A percentile compares a stretch with the other conserved stretches of the same genome.
Conservation (phyloP, 2,888 invertebrate species). For the Drosophila prostipennis region DNA sequence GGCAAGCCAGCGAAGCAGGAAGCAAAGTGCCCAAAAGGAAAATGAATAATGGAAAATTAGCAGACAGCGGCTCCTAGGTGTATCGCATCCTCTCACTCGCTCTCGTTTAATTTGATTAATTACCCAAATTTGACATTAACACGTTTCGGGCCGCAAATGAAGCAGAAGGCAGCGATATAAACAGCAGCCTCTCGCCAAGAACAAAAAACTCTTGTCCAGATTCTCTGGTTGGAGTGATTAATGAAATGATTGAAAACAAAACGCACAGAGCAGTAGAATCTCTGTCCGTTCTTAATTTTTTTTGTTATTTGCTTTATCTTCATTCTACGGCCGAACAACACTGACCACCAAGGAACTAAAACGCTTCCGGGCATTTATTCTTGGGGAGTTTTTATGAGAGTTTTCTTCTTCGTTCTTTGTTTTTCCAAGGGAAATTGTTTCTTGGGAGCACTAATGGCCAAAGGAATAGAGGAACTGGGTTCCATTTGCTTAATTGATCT, state of each 20-base stretch:
- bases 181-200: slow-evolving; percentile 14
- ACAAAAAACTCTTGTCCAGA: slow-evolving; percentile 39
- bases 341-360: slow-evolving; percentile 51
- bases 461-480: not conserved
- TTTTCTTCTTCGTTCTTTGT: not conserved
- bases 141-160: slow-evolving; percentile 71
- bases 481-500: slow-evolving; percentile 17
- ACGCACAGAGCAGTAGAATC: slow-evolving; percentile 29
- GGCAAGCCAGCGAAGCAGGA: slow-evolving; percentile 43
- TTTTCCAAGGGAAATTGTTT: slow-evolving; percentile 4
- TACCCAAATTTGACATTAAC: slow-evolving; percentile 66
- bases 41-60: slow-evolving; percentile 57
- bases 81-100: slow-evolving; percentile 5
- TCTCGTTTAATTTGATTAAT: slow-evolving; percentile 63
- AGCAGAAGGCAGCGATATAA: slow-evolving; percentile 67
- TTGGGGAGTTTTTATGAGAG: slow-evolving; percentile 10
- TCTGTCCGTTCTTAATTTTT: slow-evolving; percentile 39
- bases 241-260: slow-evolving; percentile 63
- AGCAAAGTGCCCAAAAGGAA: slow-evolving; percentile 30
- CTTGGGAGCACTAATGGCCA: slow-evolving; percentile 5
- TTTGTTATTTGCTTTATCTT: slow-evolving; percentile 40
- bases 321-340: slow-evolving; percentile 40
- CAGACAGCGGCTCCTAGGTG: slow-evolving; percentile 21
- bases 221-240: slow-evolving; percentile 52
- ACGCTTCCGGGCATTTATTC: slow-evolving; percentile 61